phyloP scores from a whole-genome alignment of 2,113 vertebrate genomes.

The Chunga burmeisteri region DNA sequence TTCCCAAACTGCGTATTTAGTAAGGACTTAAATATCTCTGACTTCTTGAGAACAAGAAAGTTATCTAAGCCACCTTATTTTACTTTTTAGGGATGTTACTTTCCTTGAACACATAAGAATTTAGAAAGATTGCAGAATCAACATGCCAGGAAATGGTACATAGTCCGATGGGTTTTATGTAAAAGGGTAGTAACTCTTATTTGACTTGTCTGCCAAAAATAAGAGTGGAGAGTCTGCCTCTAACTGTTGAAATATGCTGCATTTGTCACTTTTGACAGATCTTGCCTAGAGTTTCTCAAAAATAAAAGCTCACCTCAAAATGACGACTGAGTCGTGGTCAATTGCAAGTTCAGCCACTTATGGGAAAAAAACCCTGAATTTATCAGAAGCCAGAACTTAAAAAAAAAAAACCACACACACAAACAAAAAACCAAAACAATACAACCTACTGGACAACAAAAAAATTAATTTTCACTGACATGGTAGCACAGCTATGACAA shows the following conservation, averaged over 20 bases:
- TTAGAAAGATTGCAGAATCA: not conserved
- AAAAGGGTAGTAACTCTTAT: not conserved
- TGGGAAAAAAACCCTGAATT: not conserved
- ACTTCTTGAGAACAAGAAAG: not conserved
- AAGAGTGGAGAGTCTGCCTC: not conserved
- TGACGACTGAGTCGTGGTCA: not conserved
- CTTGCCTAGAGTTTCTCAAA: not conserved
- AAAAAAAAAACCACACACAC: too few species aligned
- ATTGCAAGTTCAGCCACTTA: not conserved
- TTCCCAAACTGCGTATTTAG: not conserved
- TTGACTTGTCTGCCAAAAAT: not conserved
- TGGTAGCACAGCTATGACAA: not conserved
- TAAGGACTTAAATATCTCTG: not conserved
- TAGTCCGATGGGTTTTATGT: not conserved
- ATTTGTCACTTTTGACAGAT: not conserved
- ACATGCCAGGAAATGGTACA: not conserved
- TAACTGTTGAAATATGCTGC: not conserved
- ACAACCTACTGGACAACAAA: not conserved
- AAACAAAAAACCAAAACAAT: too few species aligned
- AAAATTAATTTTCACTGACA: not conserved
- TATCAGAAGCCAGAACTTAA: not conserved
- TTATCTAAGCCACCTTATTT: not conserved
- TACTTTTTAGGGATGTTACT: not conserved
- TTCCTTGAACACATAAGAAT: not conserved
- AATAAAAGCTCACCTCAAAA: not conserved